Percentiles rank a stretch among this genome's conserved stretches.
Conservation (phyloP, 2,797 vertebrate genomes). For the Hafferia zeledoni region DNA sequence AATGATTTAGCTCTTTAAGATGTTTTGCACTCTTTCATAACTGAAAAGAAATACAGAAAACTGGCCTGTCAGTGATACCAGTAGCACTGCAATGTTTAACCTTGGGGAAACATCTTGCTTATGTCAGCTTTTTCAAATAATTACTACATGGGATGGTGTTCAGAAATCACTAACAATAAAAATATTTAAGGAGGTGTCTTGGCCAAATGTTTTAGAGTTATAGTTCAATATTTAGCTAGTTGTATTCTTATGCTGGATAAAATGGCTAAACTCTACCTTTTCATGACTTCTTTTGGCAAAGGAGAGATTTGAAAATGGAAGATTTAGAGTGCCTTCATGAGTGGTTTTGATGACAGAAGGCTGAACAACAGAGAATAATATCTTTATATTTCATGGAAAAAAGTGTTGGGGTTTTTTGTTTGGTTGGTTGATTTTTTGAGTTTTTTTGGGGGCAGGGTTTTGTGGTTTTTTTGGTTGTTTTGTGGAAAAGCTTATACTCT, state of each 20-base stretch:
- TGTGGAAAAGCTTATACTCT: accelerated
- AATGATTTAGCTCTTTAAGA: neutral
- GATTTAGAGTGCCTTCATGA: neutral
- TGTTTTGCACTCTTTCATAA: neutral
- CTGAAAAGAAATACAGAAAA: neutral
- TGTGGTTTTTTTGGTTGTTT: too few relatives aligned
- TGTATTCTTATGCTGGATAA: neutral
- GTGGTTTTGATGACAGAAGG: neutral
- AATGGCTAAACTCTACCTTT: neutral
- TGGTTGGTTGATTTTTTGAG: too few relatives aligned
- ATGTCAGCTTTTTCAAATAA: neutral
- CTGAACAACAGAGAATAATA: neutral
- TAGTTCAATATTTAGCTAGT: neutral
- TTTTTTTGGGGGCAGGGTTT: too few relatives aligned
- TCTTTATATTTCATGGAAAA: neutral
- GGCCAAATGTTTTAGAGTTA: neutral
- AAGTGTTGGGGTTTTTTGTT: too few relatives aligned
- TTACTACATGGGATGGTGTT: neutral
- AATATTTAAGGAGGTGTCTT: neutral
- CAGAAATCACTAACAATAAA: neutral
- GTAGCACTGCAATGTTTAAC: neutral
- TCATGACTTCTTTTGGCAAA: neutral
- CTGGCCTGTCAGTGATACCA: neutral
- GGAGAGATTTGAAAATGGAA: neutral
- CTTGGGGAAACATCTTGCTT: neutral